Base-by-base conservation (phyloP, 1,140 invertebrate species). In the Eurosta solidaginis region DNA sequence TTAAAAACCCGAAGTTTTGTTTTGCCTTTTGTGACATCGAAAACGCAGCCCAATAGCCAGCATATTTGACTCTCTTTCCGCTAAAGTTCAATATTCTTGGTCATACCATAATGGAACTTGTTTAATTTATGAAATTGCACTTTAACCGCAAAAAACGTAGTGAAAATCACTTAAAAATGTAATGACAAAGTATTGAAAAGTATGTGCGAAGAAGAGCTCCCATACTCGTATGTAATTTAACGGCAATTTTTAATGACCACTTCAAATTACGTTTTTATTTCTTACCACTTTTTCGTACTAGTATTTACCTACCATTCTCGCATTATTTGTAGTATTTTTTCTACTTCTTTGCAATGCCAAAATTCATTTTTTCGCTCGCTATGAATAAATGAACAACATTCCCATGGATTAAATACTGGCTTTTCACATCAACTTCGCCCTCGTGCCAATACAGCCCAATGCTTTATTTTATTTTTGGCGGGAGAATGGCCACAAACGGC, bases 381-480 rank as follows among this genome's bases (percentile, higher is more conserved):
- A 33, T 29, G n/a, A n/a, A n/a, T n/a, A n/a, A n/a, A n/a, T 29
- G 17, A 33, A 22, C 22, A 63, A 63, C 54, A 63, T 33, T 63
- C 40, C 27, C 20, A 68, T 20, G 59, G 59, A 68, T 68, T 68
- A 40, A 68, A 68, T 68, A 68, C 59, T 68, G 59, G 59, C 33
- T 68, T 68, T 68, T 68, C 59, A 68, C 59, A 40, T 68, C 59
- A 68, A 68, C 40, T 68, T 68, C 59, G n/a, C n/a, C n/a, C n/a
- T n/a, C n/a, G 59, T 29, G 59, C 40, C 59, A 68, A 40, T 68
- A 40, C 33, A 22, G 7, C 33, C n/a, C 36, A 68, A 68, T 68
- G 14, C 59, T 68, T 33, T 68, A 42, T 33, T 68, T 68, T 33
- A 68, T 40, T 68, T 68, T n/a, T n/a, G n/a, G n/a, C n/a, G n/a